Evolutionary conservation across 2,888 invertebrate species (phyloP).

Genomic region (Phalangium opilio): DNA sequence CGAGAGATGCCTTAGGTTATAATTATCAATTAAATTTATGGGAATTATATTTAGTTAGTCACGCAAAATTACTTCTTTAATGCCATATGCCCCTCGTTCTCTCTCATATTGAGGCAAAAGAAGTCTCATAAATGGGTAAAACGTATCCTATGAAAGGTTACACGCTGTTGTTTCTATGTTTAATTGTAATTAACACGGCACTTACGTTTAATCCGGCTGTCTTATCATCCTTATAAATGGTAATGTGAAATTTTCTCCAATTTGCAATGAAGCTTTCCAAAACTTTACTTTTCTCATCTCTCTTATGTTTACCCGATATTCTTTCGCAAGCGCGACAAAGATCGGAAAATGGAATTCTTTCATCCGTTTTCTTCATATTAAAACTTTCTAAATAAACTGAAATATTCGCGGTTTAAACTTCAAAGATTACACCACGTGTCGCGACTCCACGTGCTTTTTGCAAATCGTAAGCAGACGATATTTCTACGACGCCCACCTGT

Average conservation of each 20-base stretch:
- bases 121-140: slow-evolving; percentile 58
- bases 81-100: slow-evolving; percentile 61
- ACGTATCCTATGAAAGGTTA: slow-evolving; percentile 27
- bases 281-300: slow-evolving; percentile 30
- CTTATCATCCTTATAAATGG: slow-evolving; percentile 25
- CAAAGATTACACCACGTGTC: too few relatives aligned
- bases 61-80: slow-evolving; percentile 47
- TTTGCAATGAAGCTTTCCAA: slow-evolving; percentile 30
- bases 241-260: slow-evolving; percentile 31
- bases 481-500: too few relatives aligned
- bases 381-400: too few relatives aligned
- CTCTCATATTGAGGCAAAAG: slow-evolving; percentile 62
- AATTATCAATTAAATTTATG: too few relatives aligned
- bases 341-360: slow-evolving; percentile 30
- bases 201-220: slow-evolving; percentile 11
- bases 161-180: neutral
- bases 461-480: too few relatives aligned
- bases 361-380: neutral
- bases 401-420: too few relatives aligned
- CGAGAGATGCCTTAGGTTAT: slow-evolving; percentile 42
- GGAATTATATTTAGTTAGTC: too few relatives aligned
- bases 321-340: slow-evolving; percentile 42
- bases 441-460: too few relatives aligned
- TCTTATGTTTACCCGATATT: slow-evolving; percentile 31
- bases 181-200: neutral